Base-by-base conservation (phyloP, 2,797 vertebrate genomes). In the Arremon aurantiirostris region DNA sequence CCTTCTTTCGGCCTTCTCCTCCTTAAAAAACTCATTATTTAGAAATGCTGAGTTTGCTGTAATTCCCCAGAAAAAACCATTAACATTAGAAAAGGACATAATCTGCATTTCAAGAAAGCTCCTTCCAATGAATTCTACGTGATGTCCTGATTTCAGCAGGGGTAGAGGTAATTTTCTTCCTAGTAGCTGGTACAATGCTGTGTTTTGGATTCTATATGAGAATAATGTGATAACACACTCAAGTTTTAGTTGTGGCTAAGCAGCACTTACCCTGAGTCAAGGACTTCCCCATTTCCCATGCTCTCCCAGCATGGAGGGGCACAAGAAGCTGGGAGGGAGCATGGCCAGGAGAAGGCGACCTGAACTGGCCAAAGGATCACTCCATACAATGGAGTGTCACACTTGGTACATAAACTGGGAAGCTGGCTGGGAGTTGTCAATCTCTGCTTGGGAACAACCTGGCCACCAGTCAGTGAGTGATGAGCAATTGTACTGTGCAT, bases 251-350 rank as follows among this genome's bases (percentile, higher is more conserved):
- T 57, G 44, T 41, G 39, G 8, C 72, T 77, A 27, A 1, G 10
- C 0, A 34, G 37, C 1, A 1, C 17, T 26, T 39, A 57, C 4
- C 14, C 8, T 14, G 4, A 34, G 14, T 8, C 64, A 70, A 63
- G 50, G 64, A 39, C 57, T 64, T 70, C 13, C 4, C 50, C 56
- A n/a, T 39, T 57, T 64, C 28, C 57, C 42, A 18, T 7, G 50
- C 24, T 22, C n/a, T 57, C 24, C 17, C 50, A 70, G 24, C 0
- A 2, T 0, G 0, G 28, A 64, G 12, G 24, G 34, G 47, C 28
- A 70, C 13, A 30, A 44, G 35, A 56, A 77, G n/a, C 21, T n/a
- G 39, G 14, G n/a, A 77, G 24, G 21, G 3, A 64, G 9, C 14
- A 34, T 0, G 2, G 37, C 24, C 64, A 82, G 16, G 16, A 63